Conservation (phyloP, 2,888 invertebrate species). For the Drosophila recens region DNA sequence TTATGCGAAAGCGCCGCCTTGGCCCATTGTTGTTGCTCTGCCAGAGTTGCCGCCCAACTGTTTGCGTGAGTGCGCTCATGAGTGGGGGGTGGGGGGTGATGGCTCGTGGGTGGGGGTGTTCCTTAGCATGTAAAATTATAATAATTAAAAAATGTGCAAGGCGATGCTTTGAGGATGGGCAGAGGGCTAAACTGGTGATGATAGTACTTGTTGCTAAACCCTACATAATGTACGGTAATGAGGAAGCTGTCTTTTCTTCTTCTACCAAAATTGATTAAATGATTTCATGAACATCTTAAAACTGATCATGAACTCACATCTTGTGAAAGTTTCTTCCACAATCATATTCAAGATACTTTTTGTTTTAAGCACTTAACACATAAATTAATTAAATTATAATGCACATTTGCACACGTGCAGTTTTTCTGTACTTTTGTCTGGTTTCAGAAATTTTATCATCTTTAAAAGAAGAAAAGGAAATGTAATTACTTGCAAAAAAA, state of each 20-base stretch:
- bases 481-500: no score
- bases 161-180: constrained; percentile 13
- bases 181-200: constrained; percentile 24
- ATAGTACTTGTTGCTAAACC: background rate
- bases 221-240: constrained; percentile 1
- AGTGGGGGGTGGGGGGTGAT: constrained; percentile 10
- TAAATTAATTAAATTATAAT: no score
- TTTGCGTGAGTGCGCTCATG: background rate
- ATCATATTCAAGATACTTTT: no score
- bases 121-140: constrained; percentile 67
- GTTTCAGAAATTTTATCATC: no score
- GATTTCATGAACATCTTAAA: no score
- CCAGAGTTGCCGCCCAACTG: constrained; percentile 17
- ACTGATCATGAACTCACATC: no score
- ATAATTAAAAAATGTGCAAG: constrained; percentile 70
- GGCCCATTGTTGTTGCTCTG: constrained; percentile 62
- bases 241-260: background rate
- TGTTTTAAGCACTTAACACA: no score
- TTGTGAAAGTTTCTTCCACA: no score
- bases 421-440: no score
- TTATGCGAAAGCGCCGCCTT: constrained; percentile 75
- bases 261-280: no score
- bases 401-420: no score
- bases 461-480: no score
- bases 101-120: constrained; percentile 20